Evolutionary conservation across 1,140 invertebrate species (phyloP), one percentile per base, ranked within the genome.

Genomic region (Nilaparvata lugens): DNA sequence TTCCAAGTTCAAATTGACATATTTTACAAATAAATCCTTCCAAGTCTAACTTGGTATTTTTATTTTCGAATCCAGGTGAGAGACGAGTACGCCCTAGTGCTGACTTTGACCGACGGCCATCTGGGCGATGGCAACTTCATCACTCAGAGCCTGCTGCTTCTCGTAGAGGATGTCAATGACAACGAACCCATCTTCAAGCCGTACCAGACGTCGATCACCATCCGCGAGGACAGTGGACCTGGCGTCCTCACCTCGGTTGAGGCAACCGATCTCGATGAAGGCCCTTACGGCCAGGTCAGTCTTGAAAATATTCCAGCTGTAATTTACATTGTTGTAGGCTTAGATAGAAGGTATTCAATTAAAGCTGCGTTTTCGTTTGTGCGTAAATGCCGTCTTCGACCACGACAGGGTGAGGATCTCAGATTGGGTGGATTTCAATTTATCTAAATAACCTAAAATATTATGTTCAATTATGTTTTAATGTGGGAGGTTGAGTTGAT

Each of bases 101-200:
- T 96, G 65, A 95, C 92, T 1, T 73, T 96, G 62, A 95, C 91
- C 1, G 93, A 96, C 72, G 90, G 89, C 51, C 84, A 87, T 68
- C 79, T 93, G 23, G 89, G 88, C 1, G 87, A 91, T 51, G 88
- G 89, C 52, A 92, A 92, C 71, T 94, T 85, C 74, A 88, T 96
- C 59, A 93, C 89, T 4, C 92, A 95, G 76, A 92, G 90, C 69
- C 81, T 95, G 56, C 75, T 95, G 56, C 74, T 95, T 14, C 76
- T 94, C 52, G 90, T 95, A 0, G 91, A 95, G 75, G 93, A 96
- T 72, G 86, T 92, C 9, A 95, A 95, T 68, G 93, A 95, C 75
- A 93, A 93, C 76, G 83, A 84, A 62, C 92, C 93, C 3, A 80
- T 91, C 52, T 95, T 95, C 73, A 83, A 86, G 67, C 86, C 89